Conservation (phyloP, 1,140 invertebrate species). For the Lysiphlebus fabarum region DNA sequence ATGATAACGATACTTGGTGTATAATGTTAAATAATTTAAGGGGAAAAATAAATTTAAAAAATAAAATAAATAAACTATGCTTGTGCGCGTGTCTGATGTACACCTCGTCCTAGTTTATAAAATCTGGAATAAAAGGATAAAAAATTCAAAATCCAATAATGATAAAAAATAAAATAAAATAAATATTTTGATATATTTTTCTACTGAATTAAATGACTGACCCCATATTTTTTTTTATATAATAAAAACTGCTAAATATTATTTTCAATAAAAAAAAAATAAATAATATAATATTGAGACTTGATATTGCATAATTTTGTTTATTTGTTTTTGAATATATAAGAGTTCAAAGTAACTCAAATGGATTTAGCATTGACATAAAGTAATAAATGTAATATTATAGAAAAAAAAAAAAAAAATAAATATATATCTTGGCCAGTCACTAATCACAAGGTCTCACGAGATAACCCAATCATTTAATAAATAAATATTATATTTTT, state of each 20-base stretch:
- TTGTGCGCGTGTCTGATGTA: constrained; percentile 7
- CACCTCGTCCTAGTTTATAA: not conserved
- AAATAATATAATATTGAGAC: not conserved
- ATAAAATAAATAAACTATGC: not conserved
- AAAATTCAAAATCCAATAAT: not conserved
- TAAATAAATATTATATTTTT: constrained; percentile 22
- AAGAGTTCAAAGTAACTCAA: not conserved
- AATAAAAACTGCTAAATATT: not conserved
- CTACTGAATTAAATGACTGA: not conserved
- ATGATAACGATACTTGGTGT: not conserved
- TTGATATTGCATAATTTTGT: constrained; percentile 1
- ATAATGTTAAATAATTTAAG: not conserved
- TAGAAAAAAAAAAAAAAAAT: constrained; percentile 21
- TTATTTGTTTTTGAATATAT: constrained; percentile 2
- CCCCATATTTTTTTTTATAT: not conserved
- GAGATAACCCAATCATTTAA: constrained; percentile 41
- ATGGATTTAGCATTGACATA: constrained; percentile 1
- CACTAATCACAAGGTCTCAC: constrained; percentile 40
- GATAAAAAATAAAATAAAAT: constrained; percentile 1
- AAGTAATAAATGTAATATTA: constrained; percentile 4
- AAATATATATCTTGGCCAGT: constrained; percentile 40
- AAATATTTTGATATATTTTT: constrained; percentile 3
- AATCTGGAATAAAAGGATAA: constrained; percentile 2
- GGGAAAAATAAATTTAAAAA: constrained; percentile 1
- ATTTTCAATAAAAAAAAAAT: not conserved